Conservation (phyloP, 2,113 vertebrate genomes). For the Diadophis punctatus region DNA sequence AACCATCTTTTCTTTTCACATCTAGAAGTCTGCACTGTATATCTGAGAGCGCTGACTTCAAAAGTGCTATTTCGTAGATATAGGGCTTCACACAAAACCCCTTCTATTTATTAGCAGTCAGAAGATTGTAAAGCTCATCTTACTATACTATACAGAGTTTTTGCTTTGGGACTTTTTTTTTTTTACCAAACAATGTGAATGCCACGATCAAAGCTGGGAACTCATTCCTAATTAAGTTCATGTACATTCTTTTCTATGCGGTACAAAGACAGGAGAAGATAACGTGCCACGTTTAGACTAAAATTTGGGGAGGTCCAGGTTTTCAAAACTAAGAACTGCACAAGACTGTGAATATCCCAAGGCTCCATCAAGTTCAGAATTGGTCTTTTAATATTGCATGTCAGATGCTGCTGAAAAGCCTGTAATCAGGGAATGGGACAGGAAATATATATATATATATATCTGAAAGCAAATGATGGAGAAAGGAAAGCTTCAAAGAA, state of each 20-base stretch:
- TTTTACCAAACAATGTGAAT: conserved; percentile 70
- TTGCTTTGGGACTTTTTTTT: conserved; percentile 57
- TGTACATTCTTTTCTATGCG: conserved; percentile 33
- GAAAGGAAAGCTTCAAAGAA: not conserved
- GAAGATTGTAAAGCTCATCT: conserved; percentile 75
- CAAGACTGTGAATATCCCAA: not conserved
- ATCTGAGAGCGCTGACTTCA: conserved; percentile 53
- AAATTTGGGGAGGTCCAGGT: conserved; percentile 12
- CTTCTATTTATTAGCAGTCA: conserved; percentile 75
- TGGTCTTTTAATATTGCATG: not conserved
- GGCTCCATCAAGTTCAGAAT: not conserved
- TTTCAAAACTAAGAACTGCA: not conserved
- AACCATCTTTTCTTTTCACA: conserved; percentile 66
- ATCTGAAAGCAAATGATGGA: not conserved
- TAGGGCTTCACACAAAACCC: conserved; percentile 76
- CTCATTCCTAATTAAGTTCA: conserved; percentile 71
- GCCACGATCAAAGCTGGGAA: conserved; percentile 80
- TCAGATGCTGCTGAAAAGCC: not conserved
- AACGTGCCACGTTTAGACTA: not conserved
- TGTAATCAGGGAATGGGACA: not conserved
- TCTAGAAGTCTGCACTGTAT: conserved; percentile 71
- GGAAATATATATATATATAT: no score
- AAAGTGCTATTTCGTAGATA: conserved; percentile 71
- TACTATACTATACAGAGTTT: conserved; percentile 64
- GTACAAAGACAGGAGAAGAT: not conserved